Base-by-base conservation (phyloP, 2,113 vertebrate genomes). In the Phalacrocorax pelagicus region DNA sequence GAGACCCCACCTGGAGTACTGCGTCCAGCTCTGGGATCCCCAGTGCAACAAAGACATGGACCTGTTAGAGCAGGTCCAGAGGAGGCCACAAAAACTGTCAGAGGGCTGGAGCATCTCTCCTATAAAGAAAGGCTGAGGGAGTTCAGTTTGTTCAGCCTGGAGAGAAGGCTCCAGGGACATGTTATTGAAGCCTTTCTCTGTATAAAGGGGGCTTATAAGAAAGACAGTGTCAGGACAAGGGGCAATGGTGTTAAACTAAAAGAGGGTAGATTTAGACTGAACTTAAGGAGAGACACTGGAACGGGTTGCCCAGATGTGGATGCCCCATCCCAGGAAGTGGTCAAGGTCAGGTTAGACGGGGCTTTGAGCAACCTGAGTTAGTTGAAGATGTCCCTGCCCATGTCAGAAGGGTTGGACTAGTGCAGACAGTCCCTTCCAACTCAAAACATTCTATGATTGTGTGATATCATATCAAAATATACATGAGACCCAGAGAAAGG, bases 391-490 rank as follows among this genome's bases (percentile, higher is more conserved):
- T 57, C 19, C 14, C n/a, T 52, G 29, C 2, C 9, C 10, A 9
- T 30, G 9, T 7, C 12, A 42, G 16, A 0, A 2, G 4, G 6
- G 7, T 23, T 90, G 11, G 5, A 75, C 3, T 36, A 18, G 3
- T 36, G 13, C 34, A 86, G 24, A 47, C 66, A 2, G 5, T 62
- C n/a, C 10, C 12, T 69, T 85, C 24, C 14, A 92, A 46, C 3
- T 2, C 17, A 91, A 73, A 58, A 5, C 23, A 47, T 78, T 57
- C 38, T 78, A 32, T 20, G 29, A 24, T 55, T 29, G 12, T 73
- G 29, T 47, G 36, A 17, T 29, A 40, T 15, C 2, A n/a, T 24
- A 58, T 16, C 6, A 72, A 75, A 85, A 74, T 63, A n/a, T 44
- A 38, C 34, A 72, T 32, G 12, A 81, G 15, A 77, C 3, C 4